Conservation (phyloP, 2,113 vertebrate species). For the Pterocles gutturalis region DNA sequence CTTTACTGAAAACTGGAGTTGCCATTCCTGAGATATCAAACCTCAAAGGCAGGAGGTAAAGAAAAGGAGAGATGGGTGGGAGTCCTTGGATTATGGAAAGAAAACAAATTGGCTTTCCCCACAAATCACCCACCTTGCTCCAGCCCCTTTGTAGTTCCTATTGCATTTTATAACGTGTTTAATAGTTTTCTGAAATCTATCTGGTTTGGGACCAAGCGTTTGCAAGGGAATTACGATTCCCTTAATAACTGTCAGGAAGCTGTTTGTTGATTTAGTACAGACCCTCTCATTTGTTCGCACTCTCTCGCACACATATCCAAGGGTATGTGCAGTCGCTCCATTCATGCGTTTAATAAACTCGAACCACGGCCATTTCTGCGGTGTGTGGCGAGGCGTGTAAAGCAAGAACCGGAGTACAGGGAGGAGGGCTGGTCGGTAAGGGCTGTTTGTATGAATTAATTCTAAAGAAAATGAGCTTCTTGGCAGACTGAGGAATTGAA, state of each 20-base stretch:
- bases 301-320: accelerated
- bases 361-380: not conserved
- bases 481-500: not conserved
- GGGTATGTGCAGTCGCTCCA: not conserved
- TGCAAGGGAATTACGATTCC: not conserved
- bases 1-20: not conserved
- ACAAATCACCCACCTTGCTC: not conserved
- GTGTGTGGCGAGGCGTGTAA: not conserved
- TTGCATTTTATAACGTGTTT: not conserved
- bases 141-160: not conserved
- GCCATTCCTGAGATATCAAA: not conserved
- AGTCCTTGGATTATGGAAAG: not conserved
- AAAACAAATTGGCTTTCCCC: not conserved
- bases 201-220: not conserved
- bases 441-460: not conserved
- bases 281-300: too few species aligned
- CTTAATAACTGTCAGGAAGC: not conserved
- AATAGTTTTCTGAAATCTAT: not conserved
- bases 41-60: not conserved
- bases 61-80: not conserved
- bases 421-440: not conserved
- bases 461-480: not conserved
- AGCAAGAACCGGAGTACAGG: not conserved
- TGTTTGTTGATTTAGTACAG: not conserved
- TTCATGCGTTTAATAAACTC: not conserved